A percentile compares a stretch with the other conserved stretches of the same genome.
Conservation (phyloP, 1,140 invertebrate genomes). For the Halesus radiatus region DNA sequence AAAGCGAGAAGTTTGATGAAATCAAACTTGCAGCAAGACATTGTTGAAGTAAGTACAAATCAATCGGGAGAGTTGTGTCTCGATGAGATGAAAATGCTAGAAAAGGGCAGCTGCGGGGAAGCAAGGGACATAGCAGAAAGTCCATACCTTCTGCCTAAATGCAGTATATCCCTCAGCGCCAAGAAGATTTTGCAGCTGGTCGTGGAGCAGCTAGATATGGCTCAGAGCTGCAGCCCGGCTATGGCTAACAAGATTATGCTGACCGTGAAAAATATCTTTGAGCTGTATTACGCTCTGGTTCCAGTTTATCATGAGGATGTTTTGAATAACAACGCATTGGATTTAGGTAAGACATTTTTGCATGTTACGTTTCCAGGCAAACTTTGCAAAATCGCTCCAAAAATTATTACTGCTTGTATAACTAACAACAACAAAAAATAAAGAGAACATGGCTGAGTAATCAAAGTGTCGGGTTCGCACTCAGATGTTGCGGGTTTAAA, state of each 20-base stretch:
- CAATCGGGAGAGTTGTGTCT: constrained; percentile 44
- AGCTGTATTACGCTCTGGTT: constrained; percentile 66
- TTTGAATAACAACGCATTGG: constrained; percentile 64
- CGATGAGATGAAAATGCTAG: constrained; percentile 62
- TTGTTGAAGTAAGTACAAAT: constrained; percentile 59
- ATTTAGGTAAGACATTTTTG: constrained; percentile 62
- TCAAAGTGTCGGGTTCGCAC: too few species aligned
- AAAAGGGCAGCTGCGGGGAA: constrained; percentile 58
- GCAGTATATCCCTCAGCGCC: constrained; percentile 65
- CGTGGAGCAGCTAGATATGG: constrained; percentile 64
- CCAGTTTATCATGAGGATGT: constrained; percentile 65
- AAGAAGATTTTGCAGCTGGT: constrained; percentile 64
- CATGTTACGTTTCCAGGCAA: too few species aligned
- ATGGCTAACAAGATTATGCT: constrained; percentile 61
- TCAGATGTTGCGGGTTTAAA: too few species aligned
- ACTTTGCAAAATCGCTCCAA: too few species aligned
- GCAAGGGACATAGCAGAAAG: constrained; percentile 61
- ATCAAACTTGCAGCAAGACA: constrained; percentile 63
- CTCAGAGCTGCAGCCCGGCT: constrained; percentile 62
- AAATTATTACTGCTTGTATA: too few species aligned
- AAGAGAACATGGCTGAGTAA: too few species aligned
- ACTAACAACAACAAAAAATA: too few species aligned
- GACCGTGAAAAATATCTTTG: constrained; percentile 65
- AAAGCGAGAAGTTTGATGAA: constrained; percentile 62
- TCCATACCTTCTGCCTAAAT: constrained; percentile 64